phyloP scores from a whole-genome alignment of 2,888 invertebrate species.

The Heliconius ismenius region DNA sequence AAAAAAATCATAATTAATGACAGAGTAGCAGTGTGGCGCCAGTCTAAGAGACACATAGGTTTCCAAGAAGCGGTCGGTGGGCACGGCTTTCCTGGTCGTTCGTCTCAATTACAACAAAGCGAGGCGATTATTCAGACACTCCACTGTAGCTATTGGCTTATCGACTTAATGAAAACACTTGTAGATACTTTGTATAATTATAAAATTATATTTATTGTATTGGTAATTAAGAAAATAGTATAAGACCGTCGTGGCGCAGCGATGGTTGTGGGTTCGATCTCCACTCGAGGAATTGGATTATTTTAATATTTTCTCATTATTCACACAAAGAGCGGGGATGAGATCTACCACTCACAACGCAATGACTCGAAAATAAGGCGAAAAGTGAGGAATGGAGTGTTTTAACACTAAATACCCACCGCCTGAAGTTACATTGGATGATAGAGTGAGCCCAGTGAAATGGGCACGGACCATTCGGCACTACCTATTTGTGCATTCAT shows the following conservation, averaged over 20 bases:
- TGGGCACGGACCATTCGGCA: too few species aligned
- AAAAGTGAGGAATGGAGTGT: not conserved
- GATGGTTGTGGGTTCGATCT: not conserved
- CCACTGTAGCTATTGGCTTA: conserved; percentile 9
- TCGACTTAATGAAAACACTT: conserved; percentile 16
- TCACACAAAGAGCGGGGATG: not conserved
- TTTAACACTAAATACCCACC: too few species aligned
- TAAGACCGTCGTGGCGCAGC: not conserved
- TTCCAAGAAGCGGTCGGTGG: conserved; percentile 54
- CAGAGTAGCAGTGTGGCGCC: conserved; percentile 36
- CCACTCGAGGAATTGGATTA: not conserved
- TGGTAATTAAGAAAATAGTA: not conserved
- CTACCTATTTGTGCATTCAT: too few species aligned
- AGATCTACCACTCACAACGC: not conserved
- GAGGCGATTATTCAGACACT: conserved; percentile 36
- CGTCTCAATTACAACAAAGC: conserved; percentile 60
- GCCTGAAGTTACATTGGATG: too few species aligned
- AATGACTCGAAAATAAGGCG: not conserved
- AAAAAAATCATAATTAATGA: not conserved
- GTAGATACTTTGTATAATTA: not conserved
- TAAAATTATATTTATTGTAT: not conserved
- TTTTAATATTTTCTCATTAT: not conserved
- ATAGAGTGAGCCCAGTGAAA: too few species aligned
- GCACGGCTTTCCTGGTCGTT: conserved; percentile 55
- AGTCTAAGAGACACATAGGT: conserved; percentile 41